A percentile compares a stretch with the other conserved stretches of the same genome.
Conservation (phyloP, 1,140 invertebrate genomes). For the Drosophila chauvacae region DNA sequence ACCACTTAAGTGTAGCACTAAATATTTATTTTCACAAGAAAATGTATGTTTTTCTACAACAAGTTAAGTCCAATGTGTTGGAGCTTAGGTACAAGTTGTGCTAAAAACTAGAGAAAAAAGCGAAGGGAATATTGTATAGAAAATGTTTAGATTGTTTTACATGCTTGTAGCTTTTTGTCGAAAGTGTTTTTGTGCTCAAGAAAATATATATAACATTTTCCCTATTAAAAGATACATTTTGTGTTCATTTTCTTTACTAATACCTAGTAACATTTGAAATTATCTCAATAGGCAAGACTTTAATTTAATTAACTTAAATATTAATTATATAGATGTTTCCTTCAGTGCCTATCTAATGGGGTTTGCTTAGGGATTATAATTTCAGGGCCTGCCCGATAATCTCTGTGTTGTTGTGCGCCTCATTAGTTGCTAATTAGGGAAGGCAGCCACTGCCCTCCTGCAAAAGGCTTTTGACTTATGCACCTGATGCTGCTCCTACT, state of each 20-base stretch:
- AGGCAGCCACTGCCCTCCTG: not conserved
- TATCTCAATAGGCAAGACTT: not conserved
- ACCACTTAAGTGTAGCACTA: slow-evolving; percentile 4
- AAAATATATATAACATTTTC: not conserved
- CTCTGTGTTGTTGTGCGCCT: slow-evolving; percentile 20
- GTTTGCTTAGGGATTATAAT: slow-evolving; percentile 8
- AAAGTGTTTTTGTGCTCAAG: slow-evolving; percentile 1
- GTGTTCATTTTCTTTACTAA: not conserved
- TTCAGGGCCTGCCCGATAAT: slow-evolving; percentile 20
- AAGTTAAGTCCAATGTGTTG: slow-evolving; percentile 13
- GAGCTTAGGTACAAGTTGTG: not conserved
- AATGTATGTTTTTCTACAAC: slow-evolving; percentile 3
- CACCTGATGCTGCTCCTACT: slow-evolving; percentile 25
- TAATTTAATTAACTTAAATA: too few relatives aligned
- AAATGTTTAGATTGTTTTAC: slow-evolving; percentile 11
- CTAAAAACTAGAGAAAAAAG: not conserved
- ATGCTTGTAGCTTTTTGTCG: not conserved
- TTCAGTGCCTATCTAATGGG: slow-evolving; percentile 11
- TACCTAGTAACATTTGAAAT: not conserved
- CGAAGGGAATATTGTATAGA: not conserved
- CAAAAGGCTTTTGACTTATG: slow-evolving; percentile 20
- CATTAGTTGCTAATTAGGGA: slow-evolving; percentile 46
- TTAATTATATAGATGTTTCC: not conserved
- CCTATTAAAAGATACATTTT: not conserved
- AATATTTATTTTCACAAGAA: slow-evolving; percentile 4